These are phyloP conservation scores for Mimumesa dahlbomi DNA, from an alignment of 2,888 invertebrate genomes.

Conservation along the genomic window DNA sequence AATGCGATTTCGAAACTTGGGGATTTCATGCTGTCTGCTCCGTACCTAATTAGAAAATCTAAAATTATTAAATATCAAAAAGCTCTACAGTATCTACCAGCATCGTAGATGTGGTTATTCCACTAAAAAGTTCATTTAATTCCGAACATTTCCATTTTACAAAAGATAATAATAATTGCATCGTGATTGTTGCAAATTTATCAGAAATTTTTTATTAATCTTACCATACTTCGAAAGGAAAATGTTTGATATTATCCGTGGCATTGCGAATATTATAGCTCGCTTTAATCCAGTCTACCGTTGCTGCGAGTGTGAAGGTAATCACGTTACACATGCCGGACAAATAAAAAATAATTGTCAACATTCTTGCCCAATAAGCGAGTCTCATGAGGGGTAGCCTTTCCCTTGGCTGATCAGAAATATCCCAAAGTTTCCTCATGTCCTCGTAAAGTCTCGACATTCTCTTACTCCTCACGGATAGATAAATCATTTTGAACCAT, in stretches of 20 bases:
- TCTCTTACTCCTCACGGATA: conserved; percentile 29
- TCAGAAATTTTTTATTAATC: not conserved
- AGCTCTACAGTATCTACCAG: too few relatives aligned
- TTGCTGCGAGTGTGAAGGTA: conserved; percentile 28
- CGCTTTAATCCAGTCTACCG: conserved; percentile 14
- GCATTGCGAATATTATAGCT: conserved; percentile 21
- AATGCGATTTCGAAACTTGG: conserved; percentile 50
- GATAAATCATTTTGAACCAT: conserved; percentile 55
- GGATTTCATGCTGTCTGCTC: conserved; percentile 38
- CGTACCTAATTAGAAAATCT: conserved; percentile 42
- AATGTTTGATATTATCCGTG: conserved; percentile 10
- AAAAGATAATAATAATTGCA: too few relatives aligned
- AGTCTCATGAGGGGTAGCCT: conserved; percentile 25
- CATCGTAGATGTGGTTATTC: too few relatives aligned
- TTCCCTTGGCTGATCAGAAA: conserved; percentile 31
- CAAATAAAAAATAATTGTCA: conserved; percentile 37
- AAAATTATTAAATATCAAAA: not conserved
- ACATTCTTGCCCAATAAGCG: conserved; percentile 38
- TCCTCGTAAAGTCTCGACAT: conserved; percentile 39
- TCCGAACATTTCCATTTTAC: too few relatives aligned
- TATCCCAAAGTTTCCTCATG: conserved; percentile 39
- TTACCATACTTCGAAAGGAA: conserved; percentile 58
- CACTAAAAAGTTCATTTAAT: too few relatives aligned
- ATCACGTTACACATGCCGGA: conserved; percentile 31
- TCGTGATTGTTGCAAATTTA: not conserved